Evolutionary conservation across 2,113 vertebrate species (phyloP).

Genomic region (Corythoichthys intestinalis): DNA sequence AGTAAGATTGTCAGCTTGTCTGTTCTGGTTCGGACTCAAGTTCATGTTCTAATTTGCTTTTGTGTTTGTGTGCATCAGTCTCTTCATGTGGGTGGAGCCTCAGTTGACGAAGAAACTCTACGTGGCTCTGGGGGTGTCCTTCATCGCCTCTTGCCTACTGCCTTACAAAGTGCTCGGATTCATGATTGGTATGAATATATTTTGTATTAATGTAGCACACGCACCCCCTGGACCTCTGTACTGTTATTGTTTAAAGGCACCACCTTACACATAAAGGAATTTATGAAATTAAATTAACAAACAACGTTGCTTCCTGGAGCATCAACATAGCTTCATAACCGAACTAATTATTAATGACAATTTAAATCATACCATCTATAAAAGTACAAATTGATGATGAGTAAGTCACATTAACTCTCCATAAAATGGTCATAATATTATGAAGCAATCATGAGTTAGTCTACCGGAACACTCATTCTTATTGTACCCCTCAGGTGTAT

Average conservation of each 20-base stretch:
- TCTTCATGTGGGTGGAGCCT: constrained; percentile 97
- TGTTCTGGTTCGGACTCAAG: neutral
- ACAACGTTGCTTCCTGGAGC: neutral
- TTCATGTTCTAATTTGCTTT: neutral
- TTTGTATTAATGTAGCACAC: no score
- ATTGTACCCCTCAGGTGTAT: constrained; percentile 74
- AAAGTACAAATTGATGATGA: neutral
- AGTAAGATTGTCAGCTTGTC: constrained; percentile 74
- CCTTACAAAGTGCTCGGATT: constrained; percentile 91
- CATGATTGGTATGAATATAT: constrained; percentile 73
- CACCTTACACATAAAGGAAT: no score
- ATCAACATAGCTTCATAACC: neutral
- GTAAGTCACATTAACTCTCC: neutral
- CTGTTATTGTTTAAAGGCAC: no score
- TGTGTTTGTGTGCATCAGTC: constrained; percentile 54
- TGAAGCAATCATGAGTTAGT: no score
- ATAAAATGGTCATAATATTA: neutral
- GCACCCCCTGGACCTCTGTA: no score
- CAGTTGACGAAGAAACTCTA: constrained; percentile 96
- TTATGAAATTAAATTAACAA: no score
- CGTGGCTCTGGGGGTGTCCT: constrained; percentile 83
- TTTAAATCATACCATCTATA: neutral
- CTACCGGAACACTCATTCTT: neutral
- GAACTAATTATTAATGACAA: neutral
- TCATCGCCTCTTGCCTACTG: constrained; percentile 91